Evolutionary conservation across 1,140 invertebrate genomes (phyloP).

Genomic region (Panagrolaimus sp.): DNA sequence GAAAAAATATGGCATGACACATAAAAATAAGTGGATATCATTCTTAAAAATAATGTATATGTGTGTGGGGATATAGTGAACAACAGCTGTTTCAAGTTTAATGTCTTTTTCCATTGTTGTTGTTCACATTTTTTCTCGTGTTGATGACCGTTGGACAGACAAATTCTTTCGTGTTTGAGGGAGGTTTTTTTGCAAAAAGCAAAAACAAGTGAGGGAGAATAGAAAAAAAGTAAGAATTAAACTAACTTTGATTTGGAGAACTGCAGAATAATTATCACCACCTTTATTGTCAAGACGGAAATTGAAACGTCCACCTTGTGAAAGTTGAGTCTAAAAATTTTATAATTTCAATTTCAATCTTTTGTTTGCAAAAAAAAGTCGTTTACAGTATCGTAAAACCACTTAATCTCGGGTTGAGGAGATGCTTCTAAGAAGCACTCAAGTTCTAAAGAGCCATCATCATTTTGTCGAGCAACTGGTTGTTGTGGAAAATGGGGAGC

Average conservation of each 20-base stretch:
- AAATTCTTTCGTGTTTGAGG: too few species aligned
- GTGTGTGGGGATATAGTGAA: too few species aligned
- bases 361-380: constrained; percentile 33
- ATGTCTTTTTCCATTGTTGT: too few species aligned
- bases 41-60: too few species aligned
- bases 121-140: too few species aligned
- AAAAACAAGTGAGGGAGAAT: neutral
- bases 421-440: constrained; percentile 89
- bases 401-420: constrained; percentile 86
- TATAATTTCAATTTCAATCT: constrained; percentile 63
- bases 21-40: too few species aligned
- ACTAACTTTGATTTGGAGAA: constrained; percentile 77
- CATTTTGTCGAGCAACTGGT: constrained; percentile 88
- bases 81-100: too few species aligned
- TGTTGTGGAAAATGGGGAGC: constrained; percentile 92
- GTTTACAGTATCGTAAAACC: constrained; percentile 67
- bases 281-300: constrained; percentile 71
- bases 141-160: too few species aligned
- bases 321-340: constrained; percentile 67
- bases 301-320: constrained; percentile 76
- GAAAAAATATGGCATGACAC: too few species aligned
- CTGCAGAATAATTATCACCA: constrained; percentile 81
- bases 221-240: neutral
- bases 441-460: constrained; percentile 77
- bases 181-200: neutral